A percentile compares a stretch with the other conserved stretches of the same genome.
phyloP scores from a whole-genome alignment of 92 coral and sea anemone genomes.

The Parazoanthus darwini region DNA sequence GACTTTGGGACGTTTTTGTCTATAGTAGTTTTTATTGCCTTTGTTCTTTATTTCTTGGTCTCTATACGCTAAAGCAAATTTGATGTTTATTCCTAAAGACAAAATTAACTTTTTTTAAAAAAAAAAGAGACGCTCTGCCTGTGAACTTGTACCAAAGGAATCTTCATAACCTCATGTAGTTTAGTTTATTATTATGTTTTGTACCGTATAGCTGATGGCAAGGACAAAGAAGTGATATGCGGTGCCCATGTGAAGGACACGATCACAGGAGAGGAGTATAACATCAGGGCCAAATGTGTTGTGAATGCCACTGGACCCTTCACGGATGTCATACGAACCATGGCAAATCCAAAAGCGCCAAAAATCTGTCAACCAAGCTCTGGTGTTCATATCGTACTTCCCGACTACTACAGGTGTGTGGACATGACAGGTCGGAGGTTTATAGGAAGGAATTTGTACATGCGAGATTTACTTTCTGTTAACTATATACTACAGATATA shows the following conservation, averaged over 20 bases:
- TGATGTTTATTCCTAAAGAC: neutral
- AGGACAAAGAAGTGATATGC: conserved; percentile 78
- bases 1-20: too few relatives aligned
- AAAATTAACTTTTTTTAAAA: too few relatives aligned
- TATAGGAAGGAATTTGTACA: neutral
- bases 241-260: conserved; percentile 91
- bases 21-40: neutral
- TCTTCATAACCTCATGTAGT: neutral
- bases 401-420: conserved; percentile 87
- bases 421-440: neutral
- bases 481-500: neutral
- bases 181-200: neutral
- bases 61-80: neutral
- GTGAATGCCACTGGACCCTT: conserved; percentile 98
- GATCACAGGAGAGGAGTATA: conserved; percentile 87
- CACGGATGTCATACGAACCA: conserved; percentile 76
- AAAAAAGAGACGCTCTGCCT: neutral
- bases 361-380: conserved; percentile 94
- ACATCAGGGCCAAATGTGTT: conserved; percentile 90
- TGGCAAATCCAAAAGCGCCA: conserved; percentile 71
- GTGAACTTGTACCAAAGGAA: neutral
- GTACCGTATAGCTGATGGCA: conserved; percentile 52
- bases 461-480: neutral
- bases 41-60: too few relatives aligned
- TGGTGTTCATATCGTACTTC: conserved; percentile 92